Evolutionary conservation across 2,113 vertebrate species (phyloP).

Genomic region (Callipepla squamata): DNA sequence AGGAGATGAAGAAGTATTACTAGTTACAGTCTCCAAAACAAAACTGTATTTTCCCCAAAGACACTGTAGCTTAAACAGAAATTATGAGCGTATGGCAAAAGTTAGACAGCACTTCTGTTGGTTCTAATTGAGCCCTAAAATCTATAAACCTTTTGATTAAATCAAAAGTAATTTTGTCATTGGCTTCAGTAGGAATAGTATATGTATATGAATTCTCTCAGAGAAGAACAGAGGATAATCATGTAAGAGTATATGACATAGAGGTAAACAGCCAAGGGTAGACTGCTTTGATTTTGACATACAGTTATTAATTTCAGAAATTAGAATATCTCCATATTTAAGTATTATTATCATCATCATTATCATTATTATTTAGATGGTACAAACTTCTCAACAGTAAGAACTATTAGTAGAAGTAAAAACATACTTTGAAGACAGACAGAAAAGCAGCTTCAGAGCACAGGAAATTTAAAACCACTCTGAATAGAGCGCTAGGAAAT

Average conservation of each 20-base stretch:
- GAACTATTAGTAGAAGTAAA: not conserved
- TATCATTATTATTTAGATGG: not conserved
- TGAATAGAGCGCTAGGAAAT: not conserved
- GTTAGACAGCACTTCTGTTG: not conserved
- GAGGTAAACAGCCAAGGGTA: not conserved
- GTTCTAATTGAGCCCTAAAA: not conserved
- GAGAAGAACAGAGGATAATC: not conserved
- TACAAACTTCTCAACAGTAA: not conserved
- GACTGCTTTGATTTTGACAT: not conserved
- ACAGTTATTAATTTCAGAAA: not conserved
- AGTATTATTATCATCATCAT: not conserved
- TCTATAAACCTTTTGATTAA: not conserved
- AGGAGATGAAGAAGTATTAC: not conserved
- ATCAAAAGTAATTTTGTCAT: not conserved
- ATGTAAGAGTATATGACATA: not conserved
- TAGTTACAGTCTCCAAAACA: not conserved
- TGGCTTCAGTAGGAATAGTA: not conserved
- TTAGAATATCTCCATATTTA: not conserved
- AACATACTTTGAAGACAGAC: not conserved
- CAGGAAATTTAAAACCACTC: conserved; percentile 29
- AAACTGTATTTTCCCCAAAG: not conserved
- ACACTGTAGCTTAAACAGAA: not conserved
- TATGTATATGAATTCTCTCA: not conserved
- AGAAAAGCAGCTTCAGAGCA: not conserved
- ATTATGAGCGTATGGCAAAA: not conserved